Conservation (phyloP, 2,888 invertebrate genomes). For the Dryocosmus kuriphilus region DNA sequence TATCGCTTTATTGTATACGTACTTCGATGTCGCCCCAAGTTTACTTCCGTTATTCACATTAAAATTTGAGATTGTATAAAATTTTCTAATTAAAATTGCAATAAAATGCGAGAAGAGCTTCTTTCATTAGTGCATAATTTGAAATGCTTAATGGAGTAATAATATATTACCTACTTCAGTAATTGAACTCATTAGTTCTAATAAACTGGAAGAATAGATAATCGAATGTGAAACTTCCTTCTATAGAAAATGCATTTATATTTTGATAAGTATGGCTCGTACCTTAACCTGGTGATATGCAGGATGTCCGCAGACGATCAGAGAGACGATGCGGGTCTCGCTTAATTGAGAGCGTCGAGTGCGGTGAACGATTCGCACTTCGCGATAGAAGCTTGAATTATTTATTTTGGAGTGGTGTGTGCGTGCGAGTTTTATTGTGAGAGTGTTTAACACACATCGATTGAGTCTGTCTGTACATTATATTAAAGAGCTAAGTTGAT, state of each 20-base stretch:
- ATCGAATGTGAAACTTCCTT: background rate
- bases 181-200: background rate
- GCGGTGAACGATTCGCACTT: constrained; percentile 50
- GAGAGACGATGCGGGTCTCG: constrained; percentile 58
- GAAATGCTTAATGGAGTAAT: too few relatives aligned
- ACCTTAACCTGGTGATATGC: constrained; percentile 6
- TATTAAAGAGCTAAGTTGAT: constrained; percentile 1
- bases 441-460: background rate
- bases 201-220: background rate
- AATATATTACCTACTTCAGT: too few relatives aligned
- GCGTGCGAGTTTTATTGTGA: background rate
- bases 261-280: constrained; percentile 10
- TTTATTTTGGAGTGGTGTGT: constrained; percentile 52
- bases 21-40: constrained; percentile 8
- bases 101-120: too few relatives aligned
- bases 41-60: background rate
- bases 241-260: constrained; percentile 41
- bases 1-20: constrained; percentile 40
- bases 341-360: constrained; percentile 53
- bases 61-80: background rate
- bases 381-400: constrained; percentile 58
- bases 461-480: background rate
- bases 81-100: background rate
- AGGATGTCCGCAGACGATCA: constrained; percentile 42
- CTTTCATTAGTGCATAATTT: too few relatives aligned